Evolutionary conservation across 2,888 invertebrate genomes (phyloP), one percentile per base, ranked within the genome.

Genomic region (Melangyna quadrimaculata): DNA sequence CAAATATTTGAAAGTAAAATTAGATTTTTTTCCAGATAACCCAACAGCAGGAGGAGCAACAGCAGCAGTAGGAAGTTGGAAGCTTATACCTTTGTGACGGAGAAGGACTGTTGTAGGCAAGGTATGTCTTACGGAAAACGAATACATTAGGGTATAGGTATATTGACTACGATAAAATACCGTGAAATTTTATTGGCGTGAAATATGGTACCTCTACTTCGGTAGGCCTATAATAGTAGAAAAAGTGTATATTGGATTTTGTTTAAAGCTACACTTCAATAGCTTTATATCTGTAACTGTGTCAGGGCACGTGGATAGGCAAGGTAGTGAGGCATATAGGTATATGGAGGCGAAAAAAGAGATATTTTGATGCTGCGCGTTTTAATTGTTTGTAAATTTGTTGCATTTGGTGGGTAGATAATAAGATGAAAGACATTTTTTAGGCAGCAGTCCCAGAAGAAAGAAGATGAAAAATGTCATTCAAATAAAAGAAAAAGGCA

Each of bases 1-100:
- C 78, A 78, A 84, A 88, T 88, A 89, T 88, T 88, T 89, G 87
- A 83, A 84, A 79, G 79, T 87, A 89, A 89, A 88, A 89, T 89
- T 89, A 89, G 89, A 89, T 88, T 88, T 88, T 89, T 88, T 88
- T n/a, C n/a, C 88, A 88, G 87, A 19, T 45, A 19, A 65, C 17
- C 17, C 88, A 87, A 45, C 19, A 29, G 51, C 45, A 27, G 71
- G 10, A 10, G 27, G 6, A 10, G n/a, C 7, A 17, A 35, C 22
- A 24, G 29, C 35, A 53, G 45, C 45, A 17, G 27, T 5, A 35
- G 6, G n/a, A n/a, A n/a, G 61, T 43, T 17, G 63, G 59, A 65
- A 29, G 14, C 19, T 43, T 32, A 29, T 43, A n/a, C 14, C 8
- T 3, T 8, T 43, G 24, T 32, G 45, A 6, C 8, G 24, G 24